phyloP scores from a whole-genome alignment of 1,140 invertebrate species.

The Aethina tumida region DNA sequence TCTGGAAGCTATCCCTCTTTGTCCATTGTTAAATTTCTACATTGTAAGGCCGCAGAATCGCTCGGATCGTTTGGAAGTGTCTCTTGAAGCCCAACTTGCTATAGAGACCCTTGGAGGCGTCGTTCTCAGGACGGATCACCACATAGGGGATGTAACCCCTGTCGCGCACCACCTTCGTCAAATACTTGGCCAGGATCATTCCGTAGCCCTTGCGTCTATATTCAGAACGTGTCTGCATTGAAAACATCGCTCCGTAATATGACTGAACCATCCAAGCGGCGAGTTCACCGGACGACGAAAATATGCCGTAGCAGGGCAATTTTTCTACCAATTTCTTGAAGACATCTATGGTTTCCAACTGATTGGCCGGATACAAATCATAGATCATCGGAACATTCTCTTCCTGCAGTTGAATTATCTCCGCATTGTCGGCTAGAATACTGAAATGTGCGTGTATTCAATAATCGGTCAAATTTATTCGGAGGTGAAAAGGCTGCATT shows the following conservation, averaged over 20 bases:
- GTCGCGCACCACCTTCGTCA: constrained; percentile 52
- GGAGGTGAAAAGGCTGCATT: no score
- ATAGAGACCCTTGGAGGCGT: constrained; percentile 69
- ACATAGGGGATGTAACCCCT: constrained; percentile 73
- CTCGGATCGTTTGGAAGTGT: constrained; percentile 64
- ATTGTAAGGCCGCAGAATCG: constrained; percentile 53
- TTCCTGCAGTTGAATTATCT: constrained; percentile 58
- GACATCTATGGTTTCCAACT: constrained; percentile 70
- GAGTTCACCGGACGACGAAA: constrained; percentile 51
- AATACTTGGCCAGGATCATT: constrained; percentile 52
- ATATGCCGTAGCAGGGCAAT: constrained; percentile 68
- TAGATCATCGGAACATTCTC: constrained; percentile 71
- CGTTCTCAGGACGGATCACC: constrained; percentile 75
- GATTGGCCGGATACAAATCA: constrained; percentile 73
- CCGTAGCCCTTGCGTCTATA: constrained; percentile 69
- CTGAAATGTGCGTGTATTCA: no score
- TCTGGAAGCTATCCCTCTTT: no score
- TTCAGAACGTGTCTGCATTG: constrained; percentile 78
- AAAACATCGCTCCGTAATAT: constrained; percentile 82
- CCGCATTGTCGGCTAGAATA: constrained; percentile 47
- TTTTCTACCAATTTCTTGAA: constrained; percentile 67
- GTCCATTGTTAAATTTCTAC: no score
- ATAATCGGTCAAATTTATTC: no score
- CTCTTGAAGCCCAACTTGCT: constrained; percentile 68
- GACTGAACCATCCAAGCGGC: constrained; percentile 81